Conservation (phyloP, 1,140 invertebrate genomes). For the Caenorhabditis briggsae region DNA sequence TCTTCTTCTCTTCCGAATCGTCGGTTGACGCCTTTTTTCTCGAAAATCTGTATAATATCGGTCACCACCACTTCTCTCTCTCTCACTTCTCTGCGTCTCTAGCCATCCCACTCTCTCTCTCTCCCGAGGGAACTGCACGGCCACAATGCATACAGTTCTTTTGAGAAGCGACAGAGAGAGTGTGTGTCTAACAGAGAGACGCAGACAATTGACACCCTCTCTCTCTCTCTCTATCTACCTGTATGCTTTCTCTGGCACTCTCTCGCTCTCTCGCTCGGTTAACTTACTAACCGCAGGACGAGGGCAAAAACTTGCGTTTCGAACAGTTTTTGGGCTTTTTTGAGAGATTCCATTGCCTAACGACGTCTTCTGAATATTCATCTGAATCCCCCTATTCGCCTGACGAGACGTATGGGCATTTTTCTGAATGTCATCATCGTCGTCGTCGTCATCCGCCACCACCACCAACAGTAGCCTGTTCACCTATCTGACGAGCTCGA, state of each 20-base stretch:
- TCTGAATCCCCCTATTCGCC: no score
- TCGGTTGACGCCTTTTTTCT: no score
- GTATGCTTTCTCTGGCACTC: background rate
- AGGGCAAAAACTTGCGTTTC: no score
- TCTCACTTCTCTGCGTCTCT: background rate
- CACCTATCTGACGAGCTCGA: constrained; percentile 43
- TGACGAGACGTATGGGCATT: no score
- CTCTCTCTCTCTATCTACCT: no score
- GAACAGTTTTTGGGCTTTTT: no score
- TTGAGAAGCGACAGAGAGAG: background rate
- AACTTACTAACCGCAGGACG: no score
- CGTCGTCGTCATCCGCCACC: background rate
- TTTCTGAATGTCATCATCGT: constrained; percentile 29
- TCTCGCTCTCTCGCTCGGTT: background rate
- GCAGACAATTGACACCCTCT: no score
- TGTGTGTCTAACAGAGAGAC: no score
- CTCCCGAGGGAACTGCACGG: background rate
- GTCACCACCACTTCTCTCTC: background rate
- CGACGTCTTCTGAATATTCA: background rate
- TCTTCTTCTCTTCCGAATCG: background rate
- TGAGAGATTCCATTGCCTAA: background rate
- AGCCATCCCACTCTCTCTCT: background rate
- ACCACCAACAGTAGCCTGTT: background rate
- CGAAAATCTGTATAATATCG: no score
- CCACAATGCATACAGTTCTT: background rate